These are phyloP conservation scores for Megastigmus dorsalis DNA, from an alignment of 2,888 invertebrate genomes.

Conservation along the genomic window DNA sequence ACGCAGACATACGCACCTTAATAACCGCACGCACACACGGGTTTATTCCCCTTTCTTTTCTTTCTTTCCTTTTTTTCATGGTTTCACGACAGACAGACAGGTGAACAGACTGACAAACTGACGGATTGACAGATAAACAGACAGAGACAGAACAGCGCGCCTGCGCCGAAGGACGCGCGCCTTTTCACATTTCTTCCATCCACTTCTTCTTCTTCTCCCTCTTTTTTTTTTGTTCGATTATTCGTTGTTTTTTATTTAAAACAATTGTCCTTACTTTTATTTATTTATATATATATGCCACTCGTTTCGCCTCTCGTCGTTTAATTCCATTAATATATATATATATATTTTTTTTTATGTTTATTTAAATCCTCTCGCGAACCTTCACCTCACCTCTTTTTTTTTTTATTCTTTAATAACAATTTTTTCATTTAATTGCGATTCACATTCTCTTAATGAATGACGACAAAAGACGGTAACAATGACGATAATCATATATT, in stretches of 20 bases:
- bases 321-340: conserved; percentile 7
- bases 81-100: neutral
- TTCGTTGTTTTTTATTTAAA: conserved; percentile 68
- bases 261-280: conserved; percentile 55
- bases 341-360: neutral
- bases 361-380: conserved; percentile 27
- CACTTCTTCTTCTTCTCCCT: too few species aligned
- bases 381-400: conserved; percentile 5
- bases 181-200: too few species aligned
- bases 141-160: conserved; percentile 56
- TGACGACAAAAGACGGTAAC: conserved; percentile 48
- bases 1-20: too few species aligned
- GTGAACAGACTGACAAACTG: conserved; percentile 50
- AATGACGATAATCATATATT: conserved; percentile 46
- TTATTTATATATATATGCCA: conserved; percentile 21
- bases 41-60: too few species aligned
- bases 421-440: conserved; percentile 21
- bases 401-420: conserved; percentile 6
- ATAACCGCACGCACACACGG: neutral
- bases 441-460: conserved; percentile 7
- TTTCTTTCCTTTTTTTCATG: too few species aligned
- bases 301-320: conserved; percentile 36
- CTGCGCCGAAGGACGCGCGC: neutral
- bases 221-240: conserved; percentile 56
- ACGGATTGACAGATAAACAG: conserved; percentile 57